phyloP scores from a whole-genome alignment of 2,113 vertebrate genomes.

The Acrocephalus arundinaceus region DNA sequence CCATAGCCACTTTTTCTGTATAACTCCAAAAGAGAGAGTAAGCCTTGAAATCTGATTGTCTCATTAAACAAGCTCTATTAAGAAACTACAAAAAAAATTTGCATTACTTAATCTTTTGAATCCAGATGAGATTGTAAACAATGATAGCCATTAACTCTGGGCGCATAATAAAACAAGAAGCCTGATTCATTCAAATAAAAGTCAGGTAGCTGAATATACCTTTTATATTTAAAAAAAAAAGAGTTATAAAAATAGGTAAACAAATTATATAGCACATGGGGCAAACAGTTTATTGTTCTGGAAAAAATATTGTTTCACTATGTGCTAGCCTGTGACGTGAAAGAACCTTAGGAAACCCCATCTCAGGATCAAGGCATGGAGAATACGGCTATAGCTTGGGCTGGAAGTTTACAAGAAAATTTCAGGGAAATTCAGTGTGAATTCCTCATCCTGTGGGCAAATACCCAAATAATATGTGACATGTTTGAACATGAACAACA shows the following conservation, averaged over 20 bases:
- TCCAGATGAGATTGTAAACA: slow-evolving; percentile 71
- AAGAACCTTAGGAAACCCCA: background rate
- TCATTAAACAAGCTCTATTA: slow-evolving; percentile 68
- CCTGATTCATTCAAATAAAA: background rate
- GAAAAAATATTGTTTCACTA: background rate
- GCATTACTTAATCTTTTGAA: slow-evolving; percentile 66
- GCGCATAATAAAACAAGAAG: slow-evolving; percentile 42
- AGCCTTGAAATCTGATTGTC: slow-evolving; percentile 69
- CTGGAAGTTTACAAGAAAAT: background rate
- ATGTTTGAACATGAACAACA: accelerated
- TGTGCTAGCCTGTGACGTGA: background rate
- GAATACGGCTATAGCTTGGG: background rate
- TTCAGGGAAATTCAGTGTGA: background rate
- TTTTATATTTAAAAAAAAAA: background rate
- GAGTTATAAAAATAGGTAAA: background rate
- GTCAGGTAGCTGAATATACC: background rate
- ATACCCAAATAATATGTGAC: background rate
- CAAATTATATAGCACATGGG: background rate
- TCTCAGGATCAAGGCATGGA: background rate
- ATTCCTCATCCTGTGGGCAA: background rate
- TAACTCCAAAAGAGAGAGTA: slow-evolving; percentile 43
- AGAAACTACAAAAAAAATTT: slow-evolving; percentile 72
- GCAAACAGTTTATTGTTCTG: background rate
- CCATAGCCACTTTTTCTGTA: background rate
- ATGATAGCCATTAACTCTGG: slow-evolving; percentile 67